phyloP scores from a whole-genome alignment of 2,113 vertebrate genomes.

The Tragelaphus scriptus region DNA sequence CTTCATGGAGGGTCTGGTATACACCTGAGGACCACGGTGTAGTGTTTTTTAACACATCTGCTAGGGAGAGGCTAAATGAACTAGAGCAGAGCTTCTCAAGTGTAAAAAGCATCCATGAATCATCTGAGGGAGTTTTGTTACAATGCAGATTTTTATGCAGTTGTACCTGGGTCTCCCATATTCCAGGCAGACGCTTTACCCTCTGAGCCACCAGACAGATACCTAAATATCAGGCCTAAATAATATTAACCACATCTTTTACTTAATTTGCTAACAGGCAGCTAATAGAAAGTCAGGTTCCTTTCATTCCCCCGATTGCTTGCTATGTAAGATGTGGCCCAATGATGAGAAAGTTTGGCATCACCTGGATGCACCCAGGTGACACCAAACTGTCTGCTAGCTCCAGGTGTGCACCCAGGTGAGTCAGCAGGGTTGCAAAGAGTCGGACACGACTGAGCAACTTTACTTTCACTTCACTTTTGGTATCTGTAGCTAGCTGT shows the following conservation, averaged over 20 bases:
- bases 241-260: not conserved
- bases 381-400: not conserved
- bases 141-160: not conserved
- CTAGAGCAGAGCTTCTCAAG: not conserved
- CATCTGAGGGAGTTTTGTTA: not conserved
- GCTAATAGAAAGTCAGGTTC: not conserved
- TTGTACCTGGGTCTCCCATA: not conserved
- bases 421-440: not conserved
- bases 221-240: not conserved
- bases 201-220: not conserved
- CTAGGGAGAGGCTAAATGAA: not conserved
- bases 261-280: constrained; percentile 14
- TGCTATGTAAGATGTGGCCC: not conserved
- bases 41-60: not conserved
- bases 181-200: not conserved
- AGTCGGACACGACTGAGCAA: accelerated
- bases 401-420: no score
- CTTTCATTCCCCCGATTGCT: not conserved
- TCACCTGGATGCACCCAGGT: not conserved
- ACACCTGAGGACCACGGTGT: not conserved
- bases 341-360: not conserved
- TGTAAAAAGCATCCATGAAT: not conserved
- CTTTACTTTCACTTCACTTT: not conserved
- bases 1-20: not conserved
- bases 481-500: not conserved